Base-by-base conservation (phyloP, 2,113 vertebrate species). In the Alligator mississippiensis region DNA sequence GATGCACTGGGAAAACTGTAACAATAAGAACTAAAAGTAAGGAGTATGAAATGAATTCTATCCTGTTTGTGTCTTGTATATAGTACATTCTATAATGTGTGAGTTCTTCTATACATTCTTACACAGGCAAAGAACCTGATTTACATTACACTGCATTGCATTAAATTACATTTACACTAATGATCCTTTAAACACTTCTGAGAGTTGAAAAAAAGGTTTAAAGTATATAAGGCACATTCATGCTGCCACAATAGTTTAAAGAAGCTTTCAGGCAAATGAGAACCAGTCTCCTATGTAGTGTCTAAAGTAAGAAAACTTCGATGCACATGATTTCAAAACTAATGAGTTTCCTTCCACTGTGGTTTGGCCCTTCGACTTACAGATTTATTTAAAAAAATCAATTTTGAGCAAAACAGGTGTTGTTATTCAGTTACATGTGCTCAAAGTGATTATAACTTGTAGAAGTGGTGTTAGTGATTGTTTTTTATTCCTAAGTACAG, bases 261-360 rank as follows among this genome's bases (percentile, higher is more conserved):
- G 57, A 64, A 17, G 21, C 3, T 4, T 57, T 21, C 5, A 1
- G 28, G 5, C 6, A 76, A 62, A 64, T 34, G 6, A 81, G 85
- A 90, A 60, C 38, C 15, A 58, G 16, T 76, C 1, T 4, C 64
- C 5, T 60, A 47, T 16, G 16, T 68, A n/a, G 17, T n/a, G 0
- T 4, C 9, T 8, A 13, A 60, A 34, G 55, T 3, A 5, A 72
- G 17, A 81, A 88, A 94, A 78, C 1, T 2, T 2, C n/a, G 83
- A n/a, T 11, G 4, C 3, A 18, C 0, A 13, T 59, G 60, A 84
- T 88, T 76, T 57, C 24, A 6, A 6, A 86, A 47, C 2, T 75
- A 28, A 24, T 55, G 5, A 9, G 10, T 3, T 22, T 0, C 0
- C 10, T 82, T 75, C 55, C 75, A 9, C 1, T 9, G 4, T 85